Evolutionary conservation across 2,113 vertebrate genomes (phyloP), one percentile per base, ranked within the genome.

Genomic region (Heterotilapia buettikoferi): DNA sequence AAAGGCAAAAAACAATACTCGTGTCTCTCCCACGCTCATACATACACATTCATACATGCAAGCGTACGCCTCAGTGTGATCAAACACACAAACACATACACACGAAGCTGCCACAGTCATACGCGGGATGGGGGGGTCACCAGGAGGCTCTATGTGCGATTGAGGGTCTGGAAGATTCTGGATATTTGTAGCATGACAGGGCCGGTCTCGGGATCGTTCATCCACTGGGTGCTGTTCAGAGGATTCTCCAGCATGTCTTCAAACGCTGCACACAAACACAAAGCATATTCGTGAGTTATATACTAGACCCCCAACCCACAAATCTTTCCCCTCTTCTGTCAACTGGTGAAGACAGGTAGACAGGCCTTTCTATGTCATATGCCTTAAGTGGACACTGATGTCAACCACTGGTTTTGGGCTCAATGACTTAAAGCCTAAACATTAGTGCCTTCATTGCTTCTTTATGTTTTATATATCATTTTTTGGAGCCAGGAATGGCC

Each of bases 211-310:
- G 99, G 98, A 93, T 99, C 99, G 0, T 99, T 99, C 99, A 99
- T 99, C 99, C 99, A 99, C 97, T 99, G 99, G 11, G 98, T 98
- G 97, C 98, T 99, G 97, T 98, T 99, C 82, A 99, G 95, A 3
- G 99, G 99, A 93, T 99, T 99, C 96, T 99, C 98, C 90, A 99
- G 96, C 99, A 99, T 99, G 94, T 99, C 99, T 92, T 99, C 99
- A 53, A 99, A 96, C 0, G 94, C 95, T 96, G 87, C 79, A 79
- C 31, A 84, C 45, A 84, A 24, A 92, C 83, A 92, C 53, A 83
- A 82, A 4, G n/a, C 21, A 73, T 26, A 40, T 53, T 11, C 18
- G 14, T 43, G 6, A 85, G 12, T 84, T 68, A 68, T 68, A 68
- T 14, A 40, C 36, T 40, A 21, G 36, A 68, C 36, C 21, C 6